Percentiles rank a stretch among this genome's conserved stretches.
Conservation (phyloP, 2,797 vertebrate genomes). For the Spondyliosoma cantharus region DNA sequence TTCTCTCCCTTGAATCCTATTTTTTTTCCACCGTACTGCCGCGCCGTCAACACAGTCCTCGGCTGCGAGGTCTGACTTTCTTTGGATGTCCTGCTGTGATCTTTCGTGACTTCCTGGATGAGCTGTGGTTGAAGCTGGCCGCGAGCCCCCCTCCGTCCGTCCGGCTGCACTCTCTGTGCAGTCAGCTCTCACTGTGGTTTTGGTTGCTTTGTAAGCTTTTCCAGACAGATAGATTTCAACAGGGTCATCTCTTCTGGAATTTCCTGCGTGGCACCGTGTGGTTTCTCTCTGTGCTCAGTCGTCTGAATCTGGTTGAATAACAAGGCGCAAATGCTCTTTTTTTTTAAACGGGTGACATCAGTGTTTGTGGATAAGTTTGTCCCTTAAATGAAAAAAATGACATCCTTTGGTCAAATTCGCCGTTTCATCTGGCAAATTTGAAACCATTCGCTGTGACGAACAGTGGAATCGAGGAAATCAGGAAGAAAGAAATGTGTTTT, state of each 20-base stretch:
- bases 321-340: not conserved
- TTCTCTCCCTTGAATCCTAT: not conserved
- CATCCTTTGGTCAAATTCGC: not conserved
- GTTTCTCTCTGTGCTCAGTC: not conserved
- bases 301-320: slow-evolving; percentile 2
- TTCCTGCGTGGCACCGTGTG: slow-evolving; percentile 7
- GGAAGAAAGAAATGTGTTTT: not conserved
- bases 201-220: slow-evolving; percentile 5
- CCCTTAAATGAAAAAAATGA: not conserved
- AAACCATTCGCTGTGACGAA: not conserved
- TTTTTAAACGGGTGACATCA: not conserved
- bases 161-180: not conserved
- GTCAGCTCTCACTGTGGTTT: slow-evolving; percentile 10
- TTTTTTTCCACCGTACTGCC: slow-evolving; percentile 13
- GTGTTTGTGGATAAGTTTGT: not conserved
- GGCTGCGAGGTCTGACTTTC: slow-evolving; percentile 7
- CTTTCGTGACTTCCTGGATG: slow-evolving; percentile 7
- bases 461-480: not conserved
- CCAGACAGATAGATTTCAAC: slow-evolving; percentile 14
- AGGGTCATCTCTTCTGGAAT: slow-evolving; percentile 3
- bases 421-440: not conserved
- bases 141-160: not conserved
- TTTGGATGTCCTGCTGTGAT: not conserved
- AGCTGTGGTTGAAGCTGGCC: slow-evolving; percentile 5
- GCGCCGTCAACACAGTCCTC: not conserved